Conservation (phyloP, 1,140 invertebrate genomes). For the Drosophila littoralis region DNA sequence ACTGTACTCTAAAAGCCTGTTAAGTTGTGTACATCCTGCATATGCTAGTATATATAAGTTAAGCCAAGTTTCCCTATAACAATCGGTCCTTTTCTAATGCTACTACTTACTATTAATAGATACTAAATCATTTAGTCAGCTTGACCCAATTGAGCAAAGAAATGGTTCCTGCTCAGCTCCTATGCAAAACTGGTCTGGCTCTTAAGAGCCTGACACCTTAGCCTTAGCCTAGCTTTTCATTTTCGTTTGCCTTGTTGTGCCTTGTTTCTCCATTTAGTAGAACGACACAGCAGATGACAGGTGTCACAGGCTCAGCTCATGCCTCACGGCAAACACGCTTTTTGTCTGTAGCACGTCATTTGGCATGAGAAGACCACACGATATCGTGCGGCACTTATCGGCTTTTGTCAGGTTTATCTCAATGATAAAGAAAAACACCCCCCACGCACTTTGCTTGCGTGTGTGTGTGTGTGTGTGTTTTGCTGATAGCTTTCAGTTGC, state of each 20-base stretch:
- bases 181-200: too few relatives aligned
- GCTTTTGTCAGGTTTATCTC: conserved; percentile 43
- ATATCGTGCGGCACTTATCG: conserved; percentile 49
- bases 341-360: conserved; percentile 2
- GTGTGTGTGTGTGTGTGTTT: conserved; percentile 7
- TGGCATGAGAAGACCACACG: conserved; percentile 3
- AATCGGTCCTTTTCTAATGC: too few relatives aligned
- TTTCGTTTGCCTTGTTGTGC: neutral
- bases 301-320: conserved; percentile 12
- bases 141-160: too few relatives aligned
- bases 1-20: too few relatives aligned
- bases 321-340: neutral
- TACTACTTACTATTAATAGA: too few relatives aligned
- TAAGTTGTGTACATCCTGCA: too few relatives aligned
- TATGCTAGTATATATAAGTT: too few relatives aligned
- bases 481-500: conserved; percentile 70
- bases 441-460: conserved; percentile 13
- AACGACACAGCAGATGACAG: conserved; percentile 22
- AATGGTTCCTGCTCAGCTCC: neutral
- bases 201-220: too few relatives aligned
- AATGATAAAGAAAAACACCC: conserved; percentile 20
- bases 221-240: neutral
- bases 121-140: too few relatives aligned
- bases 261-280: too few relatives aligned
- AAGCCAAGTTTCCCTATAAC: too few relatives aligned